Evolutionary conservation across 1,140 invertebrate species (phyloP).

Genomic region (Formica exsecta): DNA sequence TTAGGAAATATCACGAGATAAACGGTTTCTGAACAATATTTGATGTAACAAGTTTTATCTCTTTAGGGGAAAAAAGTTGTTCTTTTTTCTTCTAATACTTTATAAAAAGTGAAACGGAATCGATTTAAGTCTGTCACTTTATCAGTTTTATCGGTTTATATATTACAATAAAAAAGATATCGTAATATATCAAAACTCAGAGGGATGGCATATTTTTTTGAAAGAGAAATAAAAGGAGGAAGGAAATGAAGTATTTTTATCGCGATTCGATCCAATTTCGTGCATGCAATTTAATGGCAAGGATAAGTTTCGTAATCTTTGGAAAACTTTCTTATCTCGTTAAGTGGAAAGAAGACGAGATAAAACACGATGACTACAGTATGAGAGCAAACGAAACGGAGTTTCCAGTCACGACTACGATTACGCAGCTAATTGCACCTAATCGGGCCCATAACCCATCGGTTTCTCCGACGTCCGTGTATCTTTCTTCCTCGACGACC

Average conservation of each 20-base stretch:
- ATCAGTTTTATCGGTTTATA: neutral
- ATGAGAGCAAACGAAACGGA: conserved; percentile 34
- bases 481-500: conserved; percentile 42
- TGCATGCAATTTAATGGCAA: conserved; percentile 30
- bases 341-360: neutral
- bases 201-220: neutral
- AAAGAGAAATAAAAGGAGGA: too few species aligned
- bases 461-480: conserved; percentile 13
- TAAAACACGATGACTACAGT: conserved; percentile 40
- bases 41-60: neutral
- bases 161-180: neutral
- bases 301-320: conserved; percentile 51
- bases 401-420: conserved; percentile 40
- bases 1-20: neutral
- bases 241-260: neutral
- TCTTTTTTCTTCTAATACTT: neutral
- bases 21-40: neutral
- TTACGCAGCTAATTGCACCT: conserved; percentile 35
- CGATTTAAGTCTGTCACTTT: neutral
- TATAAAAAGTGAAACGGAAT: neutral
- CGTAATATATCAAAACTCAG: conserved; percentile 2
- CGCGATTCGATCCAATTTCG: conserved; percentile 12
- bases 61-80: neutral
- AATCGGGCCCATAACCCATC: conserved; percentile 40
- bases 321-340: conserved; percentile 58